Evolutionary conservation across 2,888 invertebrate species (phyloP).

Genomic region (Heteropelma amictum): DNA sequence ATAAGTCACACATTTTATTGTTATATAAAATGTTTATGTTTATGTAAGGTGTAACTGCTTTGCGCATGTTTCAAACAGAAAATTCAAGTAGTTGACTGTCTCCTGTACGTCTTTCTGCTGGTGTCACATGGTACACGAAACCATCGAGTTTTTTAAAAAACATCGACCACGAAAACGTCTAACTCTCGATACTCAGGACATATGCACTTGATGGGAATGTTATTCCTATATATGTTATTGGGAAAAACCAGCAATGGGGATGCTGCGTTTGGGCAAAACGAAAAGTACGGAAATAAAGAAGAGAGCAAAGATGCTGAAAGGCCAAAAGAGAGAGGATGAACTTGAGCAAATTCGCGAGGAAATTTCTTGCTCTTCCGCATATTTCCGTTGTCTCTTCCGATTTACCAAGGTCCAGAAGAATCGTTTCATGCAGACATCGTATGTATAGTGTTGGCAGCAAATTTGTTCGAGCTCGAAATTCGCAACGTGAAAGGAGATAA

Average conservation of each 20-base stretch:
- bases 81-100: too few species aligned
- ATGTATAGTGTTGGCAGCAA: neutral
- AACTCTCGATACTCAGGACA: slow-evolving; percentile 12
- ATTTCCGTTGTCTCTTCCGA: slow-evolving; percentile 24
- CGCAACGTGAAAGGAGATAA: neutral
- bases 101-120: too few species aligned
- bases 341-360: neutral
- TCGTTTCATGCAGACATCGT: slow-evolving; percentile 12
- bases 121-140: too few species aligned
- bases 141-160: slow-evolving; percentile 41
- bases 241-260: slow-evolving; percentile 12
- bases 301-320: neutral
- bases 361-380: slow-evolving; percentile 16
- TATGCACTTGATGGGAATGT: slow-evolving; percentile 21
- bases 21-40: too few species aligned
- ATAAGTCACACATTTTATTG: too few species aligned
- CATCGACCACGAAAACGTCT: slow-evolving; percentile 35
- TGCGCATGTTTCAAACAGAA: too few species aligned
- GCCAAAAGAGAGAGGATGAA: neutral
- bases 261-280: neutral
- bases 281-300: neutral
- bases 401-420: slow-evolving; percentile 21
- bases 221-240: too few species aligned
- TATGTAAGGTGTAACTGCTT: too few species aligned
- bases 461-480: slow-evolving; percentile 17